A percentile compares a stretch with the other conserved stretches of the same genome.
Evolutionary conservation across 2,113 vertebrate genomes (phyloP).

Genomic region (Phodopus roborovskii): DNA sequence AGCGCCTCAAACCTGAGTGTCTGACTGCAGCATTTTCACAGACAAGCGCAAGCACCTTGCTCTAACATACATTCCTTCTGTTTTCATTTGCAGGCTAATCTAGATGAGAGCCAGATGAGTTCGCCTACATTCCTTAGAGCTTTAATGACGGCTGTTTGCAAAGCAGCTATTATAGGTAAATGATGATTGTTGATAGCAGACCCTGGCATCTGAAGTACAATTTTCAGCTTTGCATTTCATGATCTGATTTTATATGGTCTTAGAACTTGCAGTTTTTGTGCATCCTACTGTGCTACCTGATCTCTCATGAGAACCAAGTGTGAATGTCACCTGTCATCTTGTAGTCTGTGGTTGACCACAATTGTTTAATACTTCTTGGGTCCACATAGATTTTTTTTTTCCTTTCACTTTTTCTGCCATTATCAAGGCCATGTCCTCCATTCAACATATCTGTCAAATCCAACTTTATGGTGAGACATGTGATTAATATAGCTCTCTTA

Average conservation of each 20-base stretch:
- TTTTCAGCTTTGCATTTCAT: background rate
- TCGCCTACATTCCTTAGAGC: constrained; percentile 98
- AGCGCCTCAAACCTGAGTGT: background rate
- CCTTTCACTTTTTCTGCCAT: background rate
- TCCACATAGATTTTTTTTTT: background rate
- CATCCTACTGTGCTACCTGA: background rate
- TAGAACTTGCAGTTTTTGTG: background rate
- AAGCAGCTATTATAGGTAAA: constrained; percentile 98
- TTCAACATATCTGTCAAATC: background rate
- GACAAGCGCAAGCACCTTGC: background rate
- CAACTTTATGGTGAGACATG: background rate
- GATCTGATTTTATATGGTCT: constrained; percentile 17
- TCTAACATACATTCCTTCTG: constrained; percentile 35
- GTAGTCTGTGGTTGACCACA: background rate
- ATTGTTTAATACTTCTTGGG: background rate
- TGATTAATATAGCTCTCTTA: constrained; percentile 6
- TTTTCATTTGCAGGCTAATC: constrained; percentile 90
- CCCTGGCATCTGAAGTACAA: constrained; percentile 7
- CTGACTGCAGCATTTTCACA: background rate
- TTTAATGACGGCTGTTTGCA: constrained; percentile 99
- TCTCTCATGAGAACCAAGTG: background rate
- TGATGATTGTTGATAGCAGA: constrained; percentile 51
- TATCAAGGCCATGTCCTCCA: background rate
- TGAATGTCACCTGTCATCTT: background rate
- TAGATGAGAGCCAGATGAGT: constrained; percentile 97